These are phyloP conservation scores for Lates japonicus DNA, from an alignment of 2,797 vertebrate genomes.

Conservation along the genomic window DNA sequence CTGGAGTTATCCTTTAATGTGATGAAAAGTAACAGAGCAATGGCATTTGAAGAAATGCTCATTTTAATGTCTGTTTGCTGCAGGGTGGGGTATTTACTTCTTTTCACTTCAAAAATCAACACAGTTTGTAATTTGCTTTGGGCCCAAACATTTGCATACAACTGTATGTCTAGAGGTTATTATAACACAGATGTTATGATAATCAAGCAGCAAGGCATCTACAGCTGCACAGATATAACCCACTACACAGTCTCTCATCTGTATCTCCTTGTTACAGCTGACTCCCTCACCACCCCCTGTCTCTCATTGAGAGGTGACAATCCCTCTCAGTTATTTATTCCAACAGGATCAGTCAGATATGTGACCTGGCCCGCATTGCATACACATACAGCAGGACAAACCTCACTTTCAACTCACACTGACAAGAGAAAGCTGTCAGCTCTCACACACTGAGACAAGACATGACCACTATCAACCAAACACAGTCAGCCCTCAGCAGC, in stretches of 20 bases:
- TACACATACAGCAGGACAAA: conserved; percentile 29
- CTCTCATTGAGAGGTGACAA: conserved; percentile 63
- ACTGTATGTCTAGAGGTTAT: conserved; percentile 9
- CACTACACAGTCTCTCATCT: conserved; percentile 22
- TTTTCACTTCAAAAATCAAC: neutral
- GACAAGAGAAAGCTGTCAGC: conserved; percentile 21
- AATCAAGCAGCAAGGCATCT: conserved; percentile 28
- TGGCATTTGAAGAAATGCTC: neutral
- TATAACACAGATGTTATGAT: conserved; percentile 12
- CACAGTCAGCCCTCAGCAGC: neutral
- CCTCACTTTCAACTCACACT: conserved; percentile 25
- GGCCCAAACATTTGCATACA: conserved; percentile 11
- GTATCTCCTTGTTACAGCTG: conserved; percentile 43
- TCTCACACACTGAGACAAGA: conserved; percentile 3
- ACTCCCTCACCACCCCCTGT: neutral
- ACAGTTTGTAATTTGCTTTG: neutral
- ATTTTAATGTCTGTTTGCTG: neutral
- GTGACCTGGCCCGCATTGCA: conserved; percentile 45
- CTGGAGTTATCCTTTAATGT: neutral
- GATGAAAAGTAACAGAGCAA: neutral
- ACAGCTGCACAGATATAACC: conserved; percentile 29
- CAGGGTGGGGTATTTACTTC: neutral
- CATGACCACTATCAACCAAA: neutral
- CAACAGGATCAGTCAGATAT: conserved; percentile 67
- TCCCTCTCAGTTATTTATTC: conserved; percentile 78